A percentile compares a stretch with the other conserved stretches of the same genome.
Conservation (phyloP, 2,113 vertebrate species). For the Ardeotis arabs region DNA sequence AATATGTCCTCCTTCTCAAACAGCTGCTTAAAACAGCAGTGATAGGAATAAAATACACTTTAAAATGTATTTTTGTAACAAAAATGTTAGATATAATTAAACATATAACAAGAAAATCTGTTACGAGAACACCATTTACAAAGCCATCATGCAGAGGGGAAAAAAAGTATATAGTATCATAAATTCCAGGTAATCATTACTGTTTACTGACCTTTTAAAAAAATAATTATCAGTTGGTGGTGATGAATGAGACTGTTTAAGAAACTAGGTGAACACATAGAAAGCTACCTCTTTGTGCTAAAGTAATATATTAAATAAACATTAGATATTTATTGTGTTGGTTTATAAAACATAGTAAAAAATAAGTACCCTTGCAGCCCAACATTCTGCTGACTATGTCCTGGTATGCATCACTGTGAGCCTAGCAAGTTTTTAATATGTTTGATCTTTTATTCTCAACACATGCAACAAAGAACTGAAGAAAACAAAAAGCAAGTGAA, state of each 20-base stretch:
- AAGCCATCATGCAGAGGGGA: not conserved
- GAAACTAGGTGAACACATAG: not conserved
- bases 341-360: not conserved
- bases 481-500: not conserved
- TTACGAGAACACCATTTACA: not conserved
- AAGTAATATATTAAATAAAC: not conserved
- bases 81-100: not conserved
- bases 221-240: not conserved
- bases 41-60: not conserved
- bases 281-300: conserved; percentile 37
- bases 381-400: not conserved
- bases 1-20: not conserved
- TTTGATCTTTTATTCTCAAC: not conserved
- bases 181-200: not conserved
- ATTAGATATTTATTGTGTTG: not conserved
- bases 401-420: not conserved
- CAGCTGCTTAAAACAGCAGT: not conserved
- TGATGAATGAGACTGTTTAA: not conserved
- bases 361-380: not conserved
- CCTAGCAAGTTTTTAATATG: not conserved
- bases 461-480: not conserved
- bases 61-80: not conserved
- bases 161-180: accelerated
- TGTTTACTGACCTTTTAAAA: not conserved
- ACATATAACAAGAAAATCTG: not conserved